These are phyloP conservation scores for Synodontis membranacea DNA, from an alignment of 2,113 vertebrate species.

Conservation along the genomic window DNA sequence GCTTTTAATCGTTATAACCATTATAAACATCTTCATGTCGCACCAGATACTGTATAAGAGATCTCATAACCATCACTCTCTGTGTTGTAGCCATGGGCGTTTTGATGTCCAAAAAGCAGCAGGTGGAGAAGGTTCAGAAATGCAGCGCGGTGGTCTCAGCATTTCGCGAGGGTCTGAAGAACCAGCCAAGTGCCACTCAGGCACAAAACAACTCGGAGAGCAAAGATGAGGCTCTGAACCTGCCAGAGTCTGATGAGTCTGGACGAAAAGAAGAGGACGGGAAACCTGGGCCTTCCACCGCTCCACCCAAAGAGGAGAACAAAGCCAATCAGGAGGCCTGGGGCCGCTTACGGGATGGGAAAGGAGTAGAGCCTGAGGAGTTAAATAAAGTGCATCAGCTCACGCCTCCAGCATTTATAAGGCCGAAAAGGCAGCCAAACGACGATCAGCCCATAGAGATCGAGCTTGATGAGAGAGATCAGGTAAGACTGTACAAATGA, in stretches of 20 bases:
- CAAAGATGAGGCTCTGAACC: slow-evolving; percentile 60
- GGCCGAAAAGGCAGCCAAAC: slow-evolving; percentile 83
- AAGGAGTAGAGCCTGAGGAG: slow-evolving; percentile 92
- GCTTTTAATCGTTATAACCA: neutral
- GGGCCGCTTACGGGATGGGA: slow-evolving; percentile 89
- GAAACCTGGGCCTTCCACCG: slow-evolving; percentile 57
- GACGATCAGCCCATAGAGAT: slow-evolving; percentile 85
- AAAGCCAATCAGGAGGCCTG: slow-evolving; percentile 82
- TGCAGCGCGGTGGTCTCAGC: slow-evolving; percentile 90
- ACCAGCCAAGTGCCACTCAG: slow-evolving; percentile 67
- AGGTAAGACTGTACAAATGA: slow-evolving; percentile 66
- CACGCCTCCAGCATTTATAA: slow-evolving; percentile 82
- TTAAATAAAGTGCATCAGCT: slow-evolving; percentile 84
- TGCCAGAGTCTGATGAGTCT: slow-evolving; percentile 56
- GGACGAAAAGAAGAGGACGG: slow-evolving; percentile 66
- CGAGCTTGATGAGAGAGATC: slow-evolving; percentile 79
- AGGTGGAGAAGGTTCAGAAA: slow-evolving; percentile 96
- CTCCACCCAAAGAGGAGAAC: slow-evolving; percentile 68
- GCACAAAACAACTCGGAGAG: slow-evolving; percentile 62
- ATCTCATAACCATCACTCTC: neutral
- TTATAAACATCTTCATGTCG: neutral
- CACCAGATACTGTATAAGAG: neutral
- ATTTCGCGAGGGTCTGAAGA: slow-evolving; percentile 87
- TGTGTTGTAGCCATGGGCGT: slow-evolving; percentile 85
- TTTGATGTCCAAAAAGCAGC: slow-evolving; percentile 95